Evolutionary conservation across 2,113 vertebrate genomes (phyloP).

Genomic region (Dasypus novemcinctus): DNA sequence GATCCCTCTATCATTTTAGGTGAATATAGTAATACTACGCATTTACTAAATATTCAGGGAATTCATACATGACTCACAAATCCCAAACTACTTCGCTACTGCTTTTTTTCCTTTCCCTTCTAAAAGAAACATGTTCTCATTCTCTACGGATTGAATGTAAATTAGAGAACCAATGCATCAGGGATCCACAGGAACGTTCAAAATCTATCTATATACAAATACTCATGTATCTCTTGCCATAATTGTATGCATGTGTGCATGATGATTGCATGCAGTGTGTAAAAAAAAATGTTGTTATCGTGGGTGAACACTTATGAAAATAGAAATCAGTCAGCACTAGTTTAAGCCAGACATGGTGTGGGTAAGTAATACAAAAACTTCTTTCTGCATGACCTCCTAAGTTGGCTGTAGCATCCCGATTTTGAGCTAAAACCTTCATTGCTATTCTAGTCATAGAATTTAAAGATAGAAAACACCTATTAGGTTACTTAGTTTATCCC

Average conservation of each 20-base stretch:
- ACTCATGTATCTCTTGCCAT: not conserved
- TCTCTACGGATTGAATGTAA: conserved; percentile 54
- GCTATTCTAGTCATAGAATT: conserved; percentile 76
- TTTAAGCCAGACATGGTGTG: conserved; percentile 56
- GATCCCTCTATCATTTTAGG: conserved; percentile 45
- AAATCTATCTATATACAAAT: conserved; percentile 57
- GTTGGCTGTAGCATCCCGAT: conserved; percentile 68
- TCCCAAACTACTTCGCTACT: conserved; percentile 45
- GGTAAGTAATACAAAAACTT: conserved; percentile 54
- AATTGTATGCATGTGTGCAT: conserved; percentile 46
- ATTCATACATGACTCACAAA: conserved; percentile 70
- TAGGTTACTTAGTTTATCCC: conserved; percentile 75
- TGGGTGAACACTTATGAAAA: conserved; percentile 65
- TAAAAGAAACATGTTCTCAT: conserved; percentile 66
- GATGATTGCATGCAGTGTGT: conserved; percentile 33
- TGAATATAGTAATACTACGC: conserved; percentile 57
- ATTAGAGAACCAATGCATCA: conserved; percentile 48
- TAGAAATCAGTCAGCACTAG: conserved; percentile 50
- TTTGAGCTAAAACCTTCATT: conserved; percentile 75
- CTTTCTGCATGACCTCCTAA: conserved; percentile 61
- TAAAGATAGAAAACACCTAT: conserved; percentile 77
- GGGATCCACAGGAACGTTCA: conserved; percentile 53
- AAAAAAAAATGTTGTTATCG: conserved; percentile 11
- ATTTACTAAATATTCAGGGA: conserved; percentile 68
- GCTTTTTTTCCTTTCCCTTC: not conserved